Evolutionary conservation across 2,113 vertebrate species (phyloP), one percentile per base, ranked within the genome.

Genomic region (Forbesichthys agassizii): DNA sequence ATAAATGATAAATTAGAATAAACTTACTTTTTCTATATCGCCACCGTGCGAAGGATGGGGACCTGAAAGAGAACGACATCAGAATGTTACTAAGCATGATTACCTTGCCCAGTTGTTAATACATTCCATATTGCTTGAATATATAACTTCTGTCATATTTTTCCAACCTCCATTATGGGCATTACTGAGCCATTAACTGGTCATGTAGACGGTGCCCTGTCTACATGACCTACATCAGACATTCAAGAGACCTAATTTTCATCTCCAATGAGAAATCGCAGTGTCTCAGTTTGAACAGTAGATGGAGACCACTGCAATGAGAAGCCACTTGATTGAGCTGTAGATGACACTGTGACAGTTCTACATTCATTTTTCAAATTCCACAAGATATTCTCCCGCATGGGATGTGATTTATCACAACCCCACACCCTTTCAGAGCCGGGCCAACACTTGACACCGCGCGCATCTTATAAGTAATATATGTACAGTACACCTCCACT

Each of bases 1-100:
- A 61, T 69, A 84, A 74, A 63, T 48, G 11, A 62, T 33, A 33
- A 36, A 75, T 20, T 56, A 62, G 36, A 18, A 55, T 46, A 54
- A 77, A 91, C 90, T 91, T 83, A 93, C 93, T 89, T 92, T 92
- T 77, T 93, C 93, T 80, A 89, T 91, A 67, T 93, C 93, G 71
- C 85, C 87, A 68, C 86, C 80, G 79, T 90, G 84, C 56, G 92
- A 86, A 49, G 90, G 91, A 87, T 90, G 83, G 11, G 91, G 83
- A 88, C 88, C 93, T 93, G 87, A 79, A 77, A 81, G 81, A 67
- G 77, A 74, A 85, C 9, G 76, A 84, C 56, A 75, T 81, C 36
- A 83, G 67, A 78, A 66, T 14, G 63, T 52, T 58, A 69, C 49
- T 58, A 71, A 79, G 13, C 13, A 83, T 59, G 16, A 16, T 16